Percentiles rank a stretch among this genome's conserved stretches.
Evolutionary conservation across 2,113 vertebrate species (phyloP).

Genomic region (Thermophis baileyi): DNA sequence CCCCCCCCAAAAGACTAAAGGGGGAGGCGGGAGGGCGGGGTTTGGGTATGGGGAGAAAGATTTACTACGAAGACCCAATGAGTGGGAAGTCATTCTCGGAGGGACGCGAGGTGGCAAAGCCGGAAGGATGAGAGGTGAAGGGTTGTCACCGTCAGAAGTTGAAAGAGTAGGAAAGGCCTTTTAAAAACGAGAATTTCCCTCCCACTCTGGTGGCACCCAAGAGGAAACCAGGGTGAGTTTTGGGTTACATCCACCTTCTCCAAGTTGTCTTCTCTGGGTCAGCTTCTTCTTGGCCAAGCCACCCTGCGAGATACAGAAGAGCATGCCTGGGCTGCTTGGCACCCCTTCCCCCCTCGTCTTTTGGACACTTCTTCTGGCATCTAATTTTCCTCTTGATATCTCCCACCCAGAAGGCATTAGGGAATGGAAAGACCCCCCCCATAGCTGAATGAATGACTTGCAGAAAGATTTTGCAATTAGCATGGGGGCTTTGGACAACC

Average conservation of each 20-base stretch:
- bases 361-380: neutral
- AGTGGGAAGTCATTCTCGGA: neutral
- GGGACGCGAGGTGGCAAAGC: neutral
- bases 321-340: neutral
- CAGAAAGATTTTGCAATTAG: neutral
- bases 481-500: fast-evolving
- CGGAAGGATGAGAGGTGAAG: neutral
- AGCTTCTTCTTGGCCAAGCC: neutral
- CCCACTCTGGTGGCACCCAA: neutral
- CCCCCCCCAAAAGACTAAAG: neutral
- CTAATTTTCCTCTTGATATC: neutral
- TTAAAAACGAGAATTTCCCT: neutral
- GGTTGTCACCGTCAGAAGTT: neutral
- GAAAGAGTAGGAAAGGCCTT: neutral
- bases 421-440: neutral
- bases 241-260: neutral
- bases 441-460: neutral
- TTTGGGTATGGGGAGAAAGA: neutral
- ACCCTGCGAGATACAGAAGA: neutral
- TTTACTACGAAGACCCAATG: no score
- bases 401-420: neutral
- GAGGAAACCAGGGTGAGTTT: neutral
- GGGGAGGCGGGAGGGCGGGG: neutral
- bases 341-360: neutral
- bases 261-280: neutral